Evolutionary conservation across 1,140 invertebrate genomes (phyloP), one percentile per base, ranked within the genome.

Genomic region (Melanaphis sacchari): DNA sequence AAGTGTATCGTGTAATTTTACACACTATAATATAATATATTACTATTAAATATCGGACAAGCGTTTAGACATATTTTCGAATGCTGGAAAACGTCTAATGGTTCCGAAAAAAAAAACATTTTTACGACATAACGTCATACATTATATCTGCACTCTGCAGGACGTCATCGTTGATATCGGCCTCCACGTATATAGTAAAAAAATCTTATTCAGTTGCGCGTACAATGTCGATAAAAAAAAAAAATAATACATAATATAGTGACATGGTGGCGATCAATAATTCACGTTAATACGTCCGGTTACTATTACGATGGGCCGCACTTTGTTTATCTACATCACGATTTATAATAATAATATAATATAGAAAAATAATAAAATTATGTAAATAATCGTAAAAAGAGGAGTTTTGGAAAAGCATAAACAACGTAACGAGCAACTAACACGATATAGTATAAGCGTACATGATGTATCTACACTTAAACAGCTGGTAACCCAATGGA

Each of bases 311-410:
- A 52, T 9, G 43, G 43, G 54, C 40, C 40, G 41, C 59, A n/a
- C 54, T 76, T 91, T 76, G 59, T 91, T 91, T 66, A 4, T 90
- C 38, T 38, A 21, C n/a, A 38, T 59, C 15, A 46, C 41, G 26
- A 36, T 59, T 38, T 15, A 66, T 7, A 91, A 91, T 66, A 76
- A 90, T 81, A 81, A 81, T 31, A 81, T 43, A 54, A 4, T 46
- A 54, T 31, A 36, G 31, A 18, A 82, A 81, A 76, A 91, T 91
- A 76, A 76, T 43, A 82, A 81, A n/a, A 91, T 40, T 84, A 46
- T 54, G 38, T 90, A 91, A 91, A 54, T 54, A 76, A 91, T 92
- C 91, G 41, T 92, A 76, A 82, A 92, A 66, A 46, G 1, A 26
- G 31, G 31, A 22, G 76, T 46, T 82, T 92, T 43, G 43, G 36